Evolutionary conservation across 2,797 vertebrate species (phyloP).

Genomic region (Notamacropus eugenii): DNA sequence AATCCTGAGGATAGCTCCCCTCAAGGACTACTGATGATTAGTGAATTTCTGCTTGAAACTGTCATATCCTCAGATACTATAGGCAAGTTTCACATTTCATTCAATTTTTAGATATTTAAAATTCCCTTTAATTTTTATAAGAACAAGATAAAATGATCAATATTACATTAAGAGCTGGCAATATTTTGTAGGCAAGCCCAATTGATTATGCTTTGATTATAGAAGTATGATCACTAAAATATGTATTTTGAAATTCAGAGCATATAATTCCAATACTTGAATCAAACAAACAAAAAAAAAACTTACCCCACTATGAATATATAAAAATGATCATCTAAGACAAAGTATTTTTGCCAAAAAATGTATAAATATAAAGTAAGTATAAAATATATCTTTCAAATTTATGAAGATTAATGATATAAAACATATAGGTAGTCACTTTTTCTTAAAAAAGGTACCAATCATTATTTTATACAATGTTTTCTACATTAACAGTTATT

Average conservation of each 20-base stretch:
- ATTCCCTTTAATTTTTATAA: constrained; percentile 68
- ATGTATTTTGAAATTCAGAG: constrained; percentile 66
- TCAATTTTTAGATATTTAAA: constrained; percentile 40
- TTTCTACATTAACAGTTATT: constrained; percentile 81
- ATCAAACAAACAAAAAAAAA: too few relatives aligned
- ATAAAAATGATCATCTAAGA: constrained; percentile 84
- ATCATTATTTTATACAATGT: constrained; percentile 79
- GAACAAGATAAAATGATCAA: constrained; percentile 67
- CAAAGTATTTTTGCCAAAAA: constrained; percentile 86
- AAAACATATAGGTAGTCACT: constrained; percentile 81
- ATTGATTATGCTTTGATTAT: constrained; percentile 59
- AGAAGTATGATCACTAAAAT: constrained; percentile 69
- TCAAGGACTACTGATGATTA: neutral
- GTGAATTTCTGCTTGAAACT: neutral
- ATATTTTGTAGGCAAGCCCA: constrained; percentile 59
- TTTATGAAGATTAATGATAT: constrained; percentile 86
- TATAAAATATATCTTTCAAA: constrained; percentile 83
- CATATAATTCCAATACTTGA: constrained; percentile 82
- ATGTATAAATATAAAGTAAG: constrained; percentile 86
- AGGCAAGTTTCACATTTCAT: neutral
- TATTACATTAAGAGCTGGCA: constrained; percentile 72
- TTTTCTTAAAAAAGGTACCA: constrained; percentile 83
- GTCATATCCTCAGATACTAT: neutral
- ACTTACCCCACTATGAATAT: constrained; percentile 79
- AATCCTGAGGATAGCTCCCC: neutral